A percentile compares a stretch with the other conserved stretches of the same genome.
Evolutionary conservation across 1,140 invertebrate genomes (phyloP).

Genomic region (Brachionus rotundiformis): DNA sequence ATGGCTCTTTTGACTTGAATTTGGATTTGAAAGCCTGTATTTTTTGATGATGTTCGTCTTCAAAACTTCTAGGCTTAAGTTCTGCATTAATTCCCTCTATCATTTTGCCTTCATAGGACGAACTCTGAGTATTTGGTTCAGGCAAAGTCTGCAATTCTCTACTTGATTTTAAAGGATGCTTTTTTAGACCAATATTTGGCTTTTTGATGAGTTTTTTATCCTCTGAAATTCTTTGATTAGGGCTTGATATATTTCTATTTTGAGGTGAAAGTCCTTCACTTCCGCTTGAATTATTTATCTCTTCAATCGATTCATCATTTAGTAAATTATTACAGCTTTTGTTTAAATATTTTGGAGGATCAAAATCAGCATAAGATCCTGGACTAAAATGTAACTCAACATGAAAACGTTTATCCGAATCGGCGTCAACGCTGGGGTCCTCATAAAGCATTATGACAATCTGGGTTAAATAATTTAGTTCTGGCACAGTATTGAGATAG

Average conservation of each 20-base stretch:
- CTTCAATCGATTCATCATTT: conserved; percentile 27
- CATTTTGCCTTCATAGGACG: background rate
- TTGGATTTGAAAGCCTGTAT: conserved; percentile 15
- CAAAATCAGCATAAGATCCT: conserved; percentile 49
- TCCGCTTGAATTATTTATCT: conserved; percentile 14
- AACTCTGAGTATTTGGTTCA: conserved; percentile 12
- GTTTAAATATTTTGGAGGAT: conserved; percentile 43
- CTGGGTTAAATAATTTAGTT: conserved; percentile 99
- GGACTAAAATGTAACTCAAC: conserved; percentile 54
- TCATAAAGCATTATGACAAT: conserved; percentile 99
- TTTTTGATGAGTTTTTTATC: background rate
- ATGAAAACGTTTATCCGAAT: conserved; percentile 53
- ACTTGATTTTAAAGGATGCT: background rate
- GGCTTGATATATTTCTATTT: background rate
- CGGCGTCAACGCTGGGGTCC: conserved; percentile 83
- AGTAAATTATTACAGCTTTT: background rate
- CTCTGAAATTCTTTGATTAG: background rate
- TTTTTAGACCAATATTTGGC: background rate
- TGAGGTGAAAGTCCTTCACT: conserved; percentile 36
- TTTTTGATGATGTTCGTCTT: conserved; percentile 49
- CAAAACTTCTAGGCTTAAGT: conserved; percentile 48
- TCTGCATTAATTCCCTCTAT: background rate
- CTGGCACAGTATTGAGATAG: conserved; percentile 92
- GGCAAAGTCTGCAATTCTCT: conserved; percentile 27
- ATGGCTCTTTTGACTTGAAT: conserved; percentile 3